Base-by-base conservation (phyloP, 2,113 vertebrate genomes). In the Ammodytes dubius region DNA sequence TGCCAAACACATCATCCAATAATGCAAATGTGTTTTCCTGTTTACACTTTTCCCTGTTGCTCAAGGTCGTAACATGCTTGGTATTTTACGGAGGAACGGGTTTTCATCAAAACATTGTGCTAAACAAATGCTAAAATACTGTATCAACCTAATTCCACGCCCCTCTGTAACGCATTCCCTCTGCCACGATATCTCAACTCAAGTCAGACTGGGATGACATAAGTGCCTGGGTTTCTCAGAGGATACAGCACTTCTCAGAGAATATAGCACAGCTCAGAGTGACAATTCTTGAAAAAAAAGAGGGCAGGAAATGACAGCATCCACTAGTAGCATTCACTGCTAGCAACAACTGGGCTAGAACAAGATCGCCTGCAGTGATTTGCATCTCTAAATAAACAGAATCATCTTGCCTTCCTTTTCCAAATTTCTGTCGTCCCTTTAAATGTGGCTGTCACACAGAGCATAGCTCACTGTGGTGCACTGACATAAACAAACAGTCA, bases 401-500 rank as follows among this genome's bases (percentile, higher is more conserved):
- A 70, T 58, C 49, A 39, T 17, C 13, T 67, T 70, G 47, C 68
- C 13, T 63, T 49, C 5, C 15, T 3, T 12, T 27, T 54, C 45
- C 39, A 52, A 15, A 40, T 50, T 79, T 77, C 60, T 54, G 14
- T 46, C 74, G 74, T 66, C 70, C 49, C 77, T 85, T 87, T 79
- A 89, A 91, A 79, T 54, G 66, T 67, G 54, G 14, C 74, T 58
- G 73, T 87, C 86, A 79, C 66, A 56, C 59, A 71, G 35, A 56
- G 70, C 59, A 14, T 53, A 71, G 71, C 80, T 77, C 71, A 61
- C 58, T 69, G 60, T 59, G 75, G 80, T 61, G 72, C 70, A 37
- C 83, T 43, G 88, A 85, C 77, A 89, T 89, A 87, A 91, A 87
- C 88, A 89, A 79, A 60, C 66, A 83, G 60, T 72, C 85, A 58